phyloP scores from a whole-genome alignment of 2,797 vertebrate species.

The Xenops minutus region DNA sequence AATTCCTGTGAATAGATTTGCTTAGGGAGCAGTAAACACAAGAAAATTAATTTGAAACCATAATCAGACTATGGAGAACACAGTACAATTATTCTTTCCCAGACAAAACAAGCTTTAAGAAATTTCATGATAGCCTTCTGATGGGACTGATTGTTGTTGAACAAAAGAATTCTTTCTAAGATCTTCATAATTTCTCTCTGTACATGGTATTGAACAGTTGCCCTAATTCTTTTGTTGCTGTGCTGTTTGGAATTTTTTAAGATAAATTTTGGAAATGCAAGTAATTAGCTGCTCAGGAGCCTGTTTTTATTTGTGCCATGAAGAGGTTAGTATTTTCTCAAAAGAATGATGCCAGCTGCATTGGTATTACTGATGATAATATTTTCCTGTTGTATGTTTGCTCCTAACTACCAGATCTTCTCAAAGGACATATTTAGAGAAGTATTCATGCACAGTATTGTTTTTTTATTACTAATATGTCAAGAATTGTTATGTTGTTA shows the following conservation, averaged over 20 bases:
- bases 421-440: not conserved
- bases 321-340: not conserved
- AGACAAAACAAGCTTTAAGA: not conserved
- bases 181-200: not conserved
- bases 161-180: not conserved
- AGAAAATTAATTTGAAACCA: not conserved
- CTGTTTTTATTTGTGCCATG: not conserved
- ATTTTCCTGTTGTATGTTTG: not conserved
- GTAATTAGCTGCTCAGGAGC: not conserved
- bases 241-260: not conserved
- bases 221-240: not conserved
- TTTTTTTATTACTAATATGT: not conserved
- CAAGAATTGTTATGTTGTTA: not conserved
- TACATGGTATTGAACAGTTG: not conserved
- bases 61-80: not conserved
- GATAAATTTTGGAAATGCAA: not conserved
- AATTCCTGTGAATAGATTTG: not conserved
- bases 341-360: not conserved
- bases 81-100: not conserved
- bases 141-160: not conserved
- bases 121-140: not conserved
- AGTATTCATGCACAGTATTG: not conserved
- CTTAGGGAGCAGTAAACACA: not conserved
- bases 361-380: not conserved
- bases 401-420: not conserved